Evolutionary conservation across 2,888 invertebrate genomes (phyloP), one percentile per base, ranked within the genome.

Genomic region (Crepidodera aurea): DNA sequence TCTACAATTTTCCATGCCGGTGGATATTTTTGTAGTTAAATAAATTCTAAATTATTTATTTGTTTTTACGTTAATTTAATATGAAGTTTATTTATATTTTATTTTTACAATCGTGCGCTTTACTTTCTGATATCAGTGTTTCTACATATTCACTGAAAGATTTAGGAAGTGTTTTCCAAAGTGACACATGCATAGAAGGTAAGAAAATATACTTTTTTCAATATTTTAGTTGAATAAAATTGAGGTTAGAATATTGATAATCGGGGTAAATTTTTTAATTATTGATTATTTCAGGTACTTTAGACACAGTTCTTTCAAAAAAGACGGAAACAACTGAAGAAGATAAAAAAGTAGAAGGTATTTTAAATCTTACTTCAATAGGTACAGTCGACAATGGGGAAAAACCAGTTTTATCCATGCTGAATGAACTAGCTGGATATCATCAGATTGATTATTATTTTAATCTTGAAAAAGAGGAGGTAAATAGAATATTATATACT

Each of bases 341-440:
- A 1, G 27, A 53, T 6, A 12, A 4, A 34, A 51, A 42, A 34
- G 8, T 18, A 19, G 27, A 60, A 13, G 40, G 10, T 16, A 46
- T 53, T 12, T 37, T 60, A 27, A 57, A 27, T 19, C 57, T 57
- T 48, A 51, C 56, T n/a, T 25, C 50, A 16, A 2, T 39, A 10
- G 56, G 58, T 48, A 32, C 18, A 34, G 13, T 16, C 42, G 34
- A 64, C 34, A 48, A 48, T 42, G 13, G 12, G 1, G 67, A 67
- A 39, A 71, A 69, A 60, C 64, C 69, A 16, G 44, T 65, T 16
- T 59, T 71, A 51, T 66, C 67, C n/a, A 61, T 37, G 56, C 65
- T 75, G 8, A 62, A 73, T 58, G 75, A 75, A 65, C 60, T 76
- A 44, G 72, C 71, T n/a, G 69, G 70, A 19, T 73, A 62, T 44